Percentiles rank a stretch among this genome's conserved stretches.
Evolutionary conservation across 2,113 vertebrate species (phyloP).

Genomic region (Apodemus sylvaticus): DNA sequence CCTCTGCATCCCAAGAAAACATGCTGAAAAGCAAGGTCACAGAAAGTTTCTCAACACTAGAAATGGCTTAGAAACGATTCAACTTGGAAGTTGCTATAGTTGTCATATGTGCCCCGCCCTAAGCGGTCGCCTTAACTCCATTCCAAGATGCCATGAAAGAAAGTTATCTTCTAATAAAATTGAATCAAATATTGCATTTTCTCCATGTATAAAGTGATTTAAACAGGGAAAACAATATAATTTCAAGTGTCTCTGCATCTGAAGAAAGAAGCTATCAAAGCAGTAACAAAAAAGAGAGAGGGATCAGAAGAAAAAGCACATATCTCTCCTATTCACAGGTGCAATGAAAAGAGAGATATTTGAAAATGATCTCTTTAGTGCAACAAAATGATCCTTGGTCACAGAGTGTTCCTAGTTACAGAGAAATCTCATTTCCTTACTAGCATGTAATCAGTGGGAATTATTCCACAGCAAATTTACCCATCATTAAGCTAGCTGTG

Average conservation of each 20-base stretch:
- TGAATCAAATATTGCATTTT: neutral
- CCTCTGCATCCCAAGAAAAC: neutral
- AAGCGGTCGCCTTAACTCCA: neutral
- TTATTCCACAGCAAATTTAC: neutral
- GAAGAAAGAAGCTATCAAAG: neutral
- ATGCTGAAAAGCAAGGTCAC: neutral
- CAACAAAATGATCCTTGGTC: neutral
- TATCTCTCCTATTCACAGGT: neutral
- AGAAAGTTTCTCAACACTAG: neutral
- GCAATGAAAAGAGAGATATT: neutral
- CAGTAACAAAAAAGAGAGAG: neutral
- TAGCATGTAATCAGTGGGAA: too few species aligned
- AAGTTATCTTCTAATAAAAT: neutral
- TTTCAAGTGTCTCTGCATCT: neutral
- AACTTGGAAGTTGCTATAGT: neutral
- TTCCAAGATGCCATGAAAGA: neutral
- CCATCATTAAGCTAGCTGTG: neutral
- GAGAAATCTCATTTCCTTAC: neutral
- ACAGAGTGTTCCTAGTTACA: neutral
- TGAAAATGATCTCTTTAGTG: neutral
- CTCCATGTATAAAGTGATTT: conserved; percentile 34
- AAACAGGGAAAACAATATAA: neutral
- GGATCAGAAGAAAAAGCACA: neutral
- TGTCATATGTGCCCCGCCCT: neutral
- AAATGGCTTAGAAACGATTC: conserved; percentile 45